Conservation (phyloP, 2,888 invertebrate genomes). For the Amphipoea lucens region DNA sequence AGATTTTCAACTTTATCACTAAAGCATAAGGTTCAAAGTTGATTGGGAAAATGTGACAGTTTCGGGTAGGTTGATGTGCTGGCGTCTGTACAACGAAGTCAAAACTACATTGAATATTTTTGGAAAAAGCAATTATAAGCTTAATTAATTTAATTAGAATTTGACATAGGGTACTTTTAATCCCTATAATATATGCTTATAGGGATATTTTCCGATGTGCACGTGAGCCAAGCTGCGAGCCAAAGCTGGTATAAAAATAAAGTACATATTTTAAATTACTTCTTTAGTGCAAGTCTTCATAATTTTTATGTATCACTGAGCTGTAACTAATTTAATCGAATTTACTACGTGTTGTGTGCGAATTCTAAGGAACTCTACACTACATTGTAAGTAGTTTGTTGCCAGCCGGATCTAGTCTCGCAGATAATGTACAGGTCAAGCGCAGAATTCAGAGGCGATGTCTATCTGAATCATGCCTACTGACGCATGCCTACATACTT, state of each 20-base stretch:
- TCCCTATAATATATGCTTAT: background rate
- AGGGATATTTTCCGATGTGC: background rate
- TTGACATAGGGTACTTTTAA: background rate
- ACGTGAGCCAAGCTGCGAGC: background rate
- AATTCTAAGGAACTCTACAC: conserved; percentile 63
- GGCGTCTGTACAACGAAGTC: too few relatives aligned
- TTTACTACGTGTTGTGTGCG: background rate
- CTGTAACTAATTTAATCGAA: background rate
- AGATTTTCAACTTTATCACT: too few relatives aligned
- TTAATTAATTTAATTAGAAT: too few relatives aligned
- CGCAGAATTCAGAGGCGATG: conserved; percentile 68
- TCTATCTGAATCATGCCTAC: conserved; percentile 45
- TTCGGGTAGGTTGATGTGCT: too few relatives aligned
- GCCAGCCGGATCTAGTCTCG: conserved; percentile 76
- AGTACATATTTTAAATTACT: background rate
- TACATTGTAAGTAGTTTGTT: conserved; percentile 71
- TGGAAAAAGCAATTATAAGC: too few relatives aligned
- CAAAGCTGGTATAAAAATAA: background rate
- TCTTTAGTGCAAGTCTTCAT: background rate
- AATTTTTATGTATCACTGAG: background rate
- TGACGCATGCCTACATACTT: conserved; percentile 3
- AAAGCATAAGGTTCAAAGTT: too few relatives aligned
- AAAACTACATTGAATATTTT: too few relatives aligned
- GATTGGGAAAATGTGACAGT: too few relatives aligned
- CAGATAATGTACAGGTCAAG: conserved; percentile 76